These are phyloP conservation scores for Mesitornis unicolor DNA, from an alignment of 2,113 vertebrate genomes.

Conservation along the genomic window DNA sequence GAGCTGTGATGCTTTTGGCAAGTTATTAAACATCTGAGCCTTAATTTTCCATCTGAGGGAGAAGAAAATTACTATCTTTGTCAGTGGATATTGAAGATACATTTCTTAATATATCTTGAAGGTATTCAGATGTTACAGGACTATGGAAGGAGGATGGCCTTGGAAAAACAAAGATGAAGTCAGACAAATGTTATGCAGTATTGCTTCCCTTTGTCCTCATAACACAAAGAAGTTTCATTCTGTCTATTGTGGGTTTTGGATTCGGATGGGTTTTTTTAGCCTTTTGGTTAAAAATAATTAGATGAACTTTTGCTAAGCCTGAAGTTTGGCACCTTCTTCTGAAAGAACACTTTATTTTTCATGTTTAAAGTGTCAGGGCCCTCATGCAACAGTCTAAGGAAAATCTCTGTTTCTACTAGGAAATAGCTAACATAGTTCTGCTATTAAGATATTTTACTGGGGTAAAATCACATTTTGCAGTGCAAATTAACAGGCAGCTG, in stretches of 20 bases:
- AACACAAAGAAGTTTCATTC: not conserved
- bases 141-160: not conserved
- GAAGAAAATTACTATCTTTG: not conserved
- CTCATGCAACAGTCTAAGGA: not conserved
- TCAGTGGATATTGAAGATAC: not conserved
- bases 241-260: not conserved
- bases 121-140: not conserved
- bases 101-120: not conserved
- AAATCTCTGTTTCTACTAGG: not conserved
- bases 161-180: not conserved
- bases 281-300: not conserved
- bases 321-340: not conserved
- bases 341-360: not conserved
- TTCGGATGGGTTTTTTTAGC: not conserved
- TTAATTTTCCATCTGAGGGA: not conserved
- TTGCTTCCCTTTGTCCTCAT: not conserved
- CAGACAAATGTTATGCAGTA: not conserved
- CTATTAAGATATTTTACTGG: not conserved
- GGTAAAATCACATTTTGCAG: not conserved
- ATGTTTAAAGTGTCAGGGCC: not conserved
- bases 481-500: not conserved
- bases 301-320: not conserved
- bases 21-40: constrained; percentile 32
- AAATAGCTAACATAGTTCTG: not conserved
- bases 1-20: constrained; percentile 5